Evolutionary conservation across 2,888 invertebrate genomes (phyloP).

Genomic region (Philereme transversata): DNA sequence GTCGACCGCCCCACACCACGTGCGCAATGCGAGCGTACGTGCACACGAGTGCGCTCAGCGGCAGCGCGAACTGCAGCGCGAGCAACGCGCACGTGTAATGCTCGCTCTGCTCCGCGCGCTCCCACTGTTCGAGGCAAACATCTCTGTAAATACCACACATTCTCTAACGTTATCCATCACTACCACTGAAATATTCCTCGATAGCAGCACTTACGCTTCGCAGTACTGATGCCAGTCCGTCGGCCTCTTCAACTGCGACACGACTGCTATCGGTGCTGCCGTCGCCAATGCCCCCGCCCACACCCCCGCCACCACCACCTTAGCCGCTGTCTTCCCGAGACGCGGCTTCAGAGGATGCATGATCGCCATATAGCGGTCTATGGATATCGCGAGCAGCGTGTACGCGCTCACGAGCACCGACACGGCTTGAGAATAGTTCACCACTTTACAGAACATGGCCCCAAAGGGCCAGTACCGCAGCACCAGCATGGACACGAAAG

Average conservation of each 20-base stretch:
- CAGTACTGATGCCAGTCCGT: conserved; percentile 85
- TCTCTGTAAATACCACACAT: conserved; percentile 80
- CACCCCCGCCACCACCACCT: conserved; percentile 87
- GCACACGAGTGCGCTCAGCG: conserved; percentile 90
- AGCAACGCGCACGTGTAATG: conserved; percentile 91
- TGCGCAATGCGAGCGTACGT: conserved; percentile 94
- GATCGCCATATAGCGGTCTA: conserved; percentile 95
- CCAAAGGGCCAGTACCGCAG: conserved; percentile 96
- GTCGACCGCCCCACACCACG: conserved; percentile 93
- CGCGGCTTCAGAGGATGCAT: conserved; percentile 94
- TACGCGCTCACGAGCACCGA: conserved; percentile 94
- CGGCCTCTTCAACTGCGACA: conserved; percentile 87
- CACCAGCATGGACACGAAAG: conserved; percentile 91
- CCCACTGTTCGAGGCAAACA: conserved; percentile 90
- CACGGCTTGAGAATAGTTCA: conserved; percentile 92
- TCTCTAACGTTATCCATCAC: conserved; percentile 5
- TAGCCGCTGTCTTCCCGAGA: conserved; percentile 88
- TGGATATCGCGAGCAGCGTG: conserved; percentile 94
- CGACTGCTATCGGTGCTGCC: conserved; percentile 91
- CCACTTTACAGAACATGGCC: conserved; percentile 90
- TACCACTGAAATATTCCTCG: neutral
- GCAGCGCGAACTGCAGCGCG: conserved; percentile 93
- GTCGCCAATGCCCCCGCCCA: conserved; percentile 91
- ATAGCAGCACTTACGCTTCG: conserved; percentile 82
- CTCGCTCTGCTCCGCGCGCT: conserved; percentile 84